These are phyloP conservation scores for Tragelaphus strepsiceros DNA, from an alignment of 2,113 vertebrate genomes.

Conservation along the genomic window DNA sequence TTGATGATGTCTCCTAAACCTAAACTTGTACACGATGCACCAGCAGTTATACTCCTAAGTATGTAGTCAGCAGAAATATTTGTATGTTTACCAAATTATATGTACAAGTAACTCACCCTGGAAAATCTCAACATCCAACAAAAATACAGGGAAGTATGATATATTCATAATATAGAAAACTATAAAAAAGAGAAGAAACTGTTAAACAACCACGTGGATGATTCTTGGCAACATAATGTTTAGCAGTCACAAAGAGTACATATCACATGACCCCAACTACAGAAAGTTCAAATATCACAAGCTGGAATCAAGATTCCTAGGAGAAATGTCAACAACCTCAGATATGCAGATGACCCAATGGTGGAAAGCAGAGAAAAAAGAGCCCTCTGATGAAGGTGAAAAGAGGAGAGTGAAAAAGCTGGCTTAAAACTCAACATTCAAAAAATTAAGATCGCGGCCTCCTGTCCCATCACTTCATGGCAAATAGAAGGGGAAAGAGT, in stretches of 20 bases:
- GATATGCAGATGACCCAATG: neutral
- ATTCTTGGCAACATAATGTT: neutral
- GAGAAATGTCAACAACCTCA: neutral
- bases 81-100: neutral
- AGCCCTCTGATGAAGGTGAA: neutral
- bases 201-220: neutral
- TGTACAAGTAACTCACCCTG: neutral
- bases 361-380: neutral
- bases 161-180: neutral
- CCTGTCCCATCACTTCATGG: neutral
- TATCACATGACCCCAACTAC: neutral
- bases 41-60: neutral
- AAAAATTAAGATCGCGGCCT: neutral
- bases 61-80: neutral
- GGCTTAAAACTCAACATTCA: neutral
- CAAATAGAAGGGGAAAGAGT: neutral
- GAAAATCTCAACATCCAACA: neutral
- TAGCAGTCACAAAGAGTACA: neutral
- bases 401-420: neutral
- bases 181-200: neutral
- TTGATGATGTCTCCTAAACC: neutral
- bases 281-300: neutral
- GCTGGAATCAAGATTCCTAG: neutral
- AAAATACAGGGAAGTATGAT: neutral
- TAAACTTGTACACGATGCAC: neutral